These are phyloP conservation scores for Mimumesa dahlbomi DNA, from an alignment of 2,888 invertebrate genomes.

Conservation along the genomic window DNA sequence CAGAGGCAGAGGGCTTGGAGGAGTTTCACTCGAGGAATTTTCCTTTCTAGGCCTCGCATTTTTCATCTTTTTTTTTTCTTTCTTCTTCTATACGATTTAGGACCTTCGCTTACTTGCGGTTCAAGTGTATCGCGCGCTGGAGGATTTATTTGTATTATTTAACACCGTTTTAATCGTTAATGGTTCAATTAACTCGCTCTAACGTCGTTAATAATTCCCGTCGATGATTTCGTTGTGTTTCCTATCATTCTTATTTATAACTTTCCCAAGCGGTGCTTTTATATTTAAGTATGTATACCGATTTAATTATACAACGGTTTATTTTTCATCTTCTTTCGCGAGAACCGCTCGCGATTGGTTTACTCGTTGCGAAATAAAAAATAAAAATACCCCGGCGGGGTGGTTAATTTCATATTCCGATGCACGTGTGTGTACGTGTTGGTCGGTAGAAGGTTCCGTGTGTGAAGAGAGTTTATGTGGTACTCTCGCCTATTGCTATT, in stretches of 20 bases:
- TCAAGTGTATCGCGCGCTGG: conserved; percentile 44
- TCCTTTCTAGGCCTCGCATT: conserved; percentile 59
- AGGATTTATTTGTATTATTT: conserved; percentile 20
- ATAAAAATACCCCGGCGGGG: too few species aligned
- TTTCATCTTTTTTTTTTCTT: conserved; percentile 19
- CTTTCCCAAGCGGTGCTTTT: too few species aligned
- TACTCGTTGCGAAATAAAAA: too few species aligned
- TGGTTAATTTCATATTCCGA: too few species aligned
- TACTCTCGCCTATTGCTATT: conserved; percentile 34
- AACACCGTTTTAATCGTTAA: not conserved
- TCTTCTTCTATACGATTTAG: not conserved
- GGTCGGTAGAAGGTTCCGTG: not conserved
- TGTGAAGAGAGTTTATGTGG: conserved; percentile 17
- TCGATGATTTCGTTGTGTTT: too few species aligned
- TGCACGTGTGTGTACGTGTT: not conserved
- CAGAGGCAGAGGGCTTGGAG: conserved; percentile 72
- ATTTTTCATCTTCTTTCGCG: too few species aligned
- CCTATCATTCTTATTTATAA: too few species aligned
- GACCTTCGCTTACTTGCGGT: conserved; percentile 34
- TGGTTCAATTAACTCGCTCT: not conserved
- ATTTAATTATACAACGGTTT: too few species aligned
- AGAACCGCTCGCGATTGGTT: too few species aligned
- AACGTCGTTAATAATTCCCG: too few species aligned
- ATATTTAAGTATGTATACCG: too few species aligned
- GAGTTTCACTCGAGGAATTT: conserved; percentile 49